Evolutionary conservation across 2,888 invertebrate species (phyloP).

Genomic region (Erebia palarica): DNA sequence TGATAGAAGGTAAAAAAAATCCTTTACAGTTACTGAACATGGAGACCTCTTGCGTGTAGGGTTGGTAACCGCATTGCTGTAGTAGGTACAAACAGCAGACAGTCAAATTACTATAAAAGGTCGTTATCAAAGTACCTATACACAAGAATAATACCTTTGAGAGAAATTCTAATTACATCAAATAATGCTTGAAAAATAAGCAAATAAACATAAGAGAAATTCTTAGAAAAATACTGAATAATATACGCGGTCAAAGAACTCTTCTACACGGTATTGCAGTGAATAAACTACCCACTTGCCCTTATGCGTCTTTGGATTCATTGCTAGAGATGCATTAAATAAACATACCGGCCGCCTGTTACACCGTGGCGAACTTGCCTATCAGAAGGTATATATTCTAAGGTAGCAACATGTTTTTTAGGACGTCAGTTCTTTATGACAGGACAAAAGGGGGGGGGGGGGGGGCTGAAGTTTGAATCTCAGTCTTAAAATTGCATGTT

Average conservation of each 20-base stretch:
- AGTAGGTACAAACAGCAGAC: too few species aligned
- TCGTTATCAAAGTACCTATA: not conserved
- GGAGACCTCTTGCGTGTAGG: too few species aligned
- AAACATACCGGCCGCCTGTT: constrained; percentile 14
- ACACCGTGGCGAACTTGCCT: not conserved
- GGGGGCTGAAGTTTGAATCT: too few species aligned
- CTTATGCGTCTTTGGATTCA: constrained; percentile 28
- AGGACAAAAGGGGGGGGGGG: too few species aligned
- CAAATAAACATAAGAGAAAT: not conserved
- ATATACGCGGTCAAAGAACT: constrained; percentile 28
- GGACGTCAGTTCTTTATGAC: too few species aligned
- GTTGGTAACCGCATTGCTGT: too few species aligned
- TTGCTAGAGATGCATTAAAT: constrained; percentile 28
- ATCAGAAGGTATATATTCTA: too few species aligned
- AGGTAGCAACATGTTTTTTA: too few species aligned
- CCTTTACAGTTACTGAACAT: too few species aligned
- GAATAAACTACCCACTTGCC: constrained; percentile 32
- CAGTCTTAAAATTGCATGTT: too few species aligned
- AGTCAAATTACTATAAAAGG: not conserved
- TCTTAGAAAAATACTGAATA: constrained; percentile 13
- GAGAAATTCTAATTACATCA: constrained; percentile 1
- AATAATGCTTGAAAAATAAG: not conserved
- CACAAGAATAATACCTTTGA: not conserved
- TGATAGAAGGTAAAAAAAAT: too few species aligned
- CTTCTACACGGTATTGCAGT: constrained; percentile 33